phyloP scores from a whole-genome alignment of 2,113 vertebrate genomes.

The Poecilia latipinna region DNA sequence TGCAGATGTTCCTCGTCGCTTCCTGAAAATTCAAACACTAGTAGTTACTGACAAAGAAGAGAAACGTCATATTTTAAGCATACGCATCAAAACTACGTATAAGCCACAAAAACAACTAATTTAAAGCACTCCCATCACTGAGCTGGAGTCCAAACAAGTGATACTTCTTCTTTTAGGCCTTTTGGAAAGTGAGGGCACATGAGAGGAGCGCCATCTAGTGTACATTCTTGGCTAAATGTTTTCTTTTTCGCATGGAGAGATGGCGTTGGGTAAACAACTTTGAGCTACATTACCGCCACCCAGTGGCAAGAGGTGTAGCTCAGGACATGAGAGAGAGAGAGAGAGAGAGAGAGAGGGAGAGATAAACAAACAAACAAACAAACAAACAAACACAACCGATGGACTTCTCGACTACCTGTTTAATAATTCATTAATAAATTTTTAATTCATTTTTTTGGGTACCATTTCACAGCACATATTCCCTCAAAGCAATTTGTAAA shows the following conservation, averaged over 20 bases:
- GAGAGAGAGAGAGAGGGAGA: too few relatives aligned
- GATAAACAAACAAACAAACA: too few relatives aligned
- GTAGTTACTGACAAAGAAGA: not conserved
- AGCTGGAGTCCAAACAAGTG: not conserved
- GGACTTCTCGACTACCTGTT: too few relatives aligned
- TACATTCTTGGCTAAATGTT: not conserved
- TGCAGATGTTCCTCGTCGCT: not conserved
- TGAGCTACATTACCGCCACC: not conserved
- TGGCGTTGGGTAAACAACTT: not conserved
- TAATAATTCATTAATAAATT: too few relatives aligned
- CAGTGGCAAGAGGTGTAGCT: not conserved
- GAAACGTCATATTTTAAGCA: not conserved
- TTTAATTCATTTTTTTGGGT: too few relatives aligned
- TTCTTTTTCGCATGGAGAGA: not conserved
- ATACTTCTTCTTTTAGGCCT: not conserved
- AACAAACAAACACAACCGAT: too few relatives aligned
- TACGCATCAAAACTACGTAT: not conserved
- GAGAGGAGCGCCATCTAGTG: not conserved
- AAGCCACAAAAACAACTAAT: not conserved
- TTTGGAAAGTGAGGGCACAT: too few relatives aligned
- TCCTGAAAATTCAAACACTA: not conserved
- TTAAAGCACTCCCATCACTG: not conserved
- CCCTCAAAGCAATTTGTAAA: too few relatives aligned
- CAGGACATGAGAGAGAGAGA: too few relatives aligned
- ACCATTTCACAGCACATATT: too few relatives aligned